Evolutionary conservation across 1,140 invertebrate genomes (phyloP).

Genomic region (Rhagoletis zephyria): DNA sequence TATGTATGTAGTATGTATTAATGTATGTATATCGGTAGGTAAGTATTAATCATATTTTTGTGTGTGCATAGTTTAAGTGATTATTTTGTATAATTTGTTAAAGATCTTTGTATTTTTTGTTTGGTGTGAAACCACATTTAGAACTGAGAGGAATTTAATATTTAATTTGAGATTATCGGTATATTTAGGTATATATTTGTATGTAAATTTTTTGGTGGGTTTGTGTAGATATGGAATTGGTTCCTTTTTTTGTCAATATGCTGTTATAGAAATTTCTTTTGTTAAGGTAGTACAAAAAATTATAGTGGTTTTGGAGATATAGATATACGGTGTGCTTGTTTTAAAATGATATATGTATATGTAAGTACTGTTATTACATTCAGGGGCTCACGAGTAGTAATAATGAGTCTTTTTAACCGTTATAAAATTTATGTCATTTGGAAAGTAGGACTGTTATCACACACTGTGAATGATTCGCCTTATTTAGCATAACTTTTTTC

Average conservation of each 20-base stretch:
- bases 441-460: no score
- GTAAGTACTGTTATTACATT: no score
- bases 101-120: neutral
- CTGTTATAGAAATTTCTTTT: neutral
- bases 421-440: no score
- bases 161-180: neutral
- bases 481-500: no score
- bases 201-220: slow-evolving; percentile 19
- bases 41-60: neutral
- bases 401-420: no score
- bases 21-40: neutral
- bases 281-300: neutral
- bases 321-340: neutral
- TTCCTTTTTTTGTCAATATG: neutral
- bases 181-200: neutral
- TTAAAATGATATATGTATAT: no score
- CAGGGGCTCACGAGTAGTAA: no score
- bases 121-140: slow-evolving; percentile 48
- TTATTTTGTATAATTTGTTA: slow-evolving; percentile 3
- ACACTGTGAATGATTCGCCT: no score
- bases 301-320: neutral
- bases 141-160: neutral
- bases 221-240: slow-evolving; percentile 32
- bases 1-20: neutral
- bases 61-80: neutral